Evolutionary conservation across 2,797 vertebrate genomes (phyloP).

Genomic region (Masticophis lateralis): DNA sequence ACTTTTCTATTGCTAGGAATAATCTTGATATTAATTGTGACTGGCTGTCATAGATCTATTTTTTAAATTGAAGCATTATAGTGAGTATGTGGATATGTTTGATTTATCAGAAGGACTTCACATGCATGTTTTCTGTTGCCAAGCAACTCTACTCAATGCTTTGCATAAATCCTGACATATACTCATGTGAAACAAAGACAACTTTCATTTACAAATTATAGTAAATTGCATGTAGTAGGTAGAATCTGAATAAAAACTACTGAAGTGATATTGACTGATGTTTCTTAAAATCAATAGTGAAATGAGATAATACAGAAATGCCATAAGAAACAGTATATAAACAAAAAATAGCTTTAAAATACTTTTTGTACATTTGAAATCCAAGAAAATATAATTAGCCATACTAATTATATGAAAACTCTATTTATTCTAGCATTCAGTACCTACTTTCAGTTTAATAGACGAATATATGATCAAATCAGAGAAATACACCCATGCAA

Average conservation of each 20-base stretch:
- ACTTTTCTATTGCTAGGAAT: neutral
- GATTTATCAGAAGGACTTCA: slow-evolving; percentile 21
- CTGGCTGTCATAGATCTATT: neutral
- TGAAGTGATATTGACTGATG: neutral
- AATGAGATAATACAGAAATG: neutral
- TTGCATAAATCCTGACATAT: slow-evolving; percentile 37
- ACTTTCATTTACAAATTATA: slow-evolving; percentile 21
- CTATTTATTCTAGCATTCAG: neutral
- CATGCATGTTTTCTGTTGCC: slow-evolving; percentile 41
- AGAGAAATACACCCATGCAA: neutral
- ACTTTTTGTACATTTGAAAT: neutral
- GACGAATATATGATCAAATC: neutral
- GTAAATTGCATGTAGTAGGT: slow-evolving; percentile 29
- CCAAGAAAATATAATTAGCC: neutral
- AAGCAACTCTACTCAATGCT: slow-evolving; percentile 43
- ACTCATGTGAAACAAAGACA: slow-evolving; percentile 13
- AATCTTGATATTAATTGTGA: neutral
- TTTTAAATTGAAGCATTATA: slow-evolving; percentile 14
- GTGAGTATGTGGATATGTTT: neutral
- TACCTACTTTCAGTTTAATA: neutral
- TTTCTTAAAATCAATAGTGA: neutral
- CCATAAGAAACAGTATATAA: neutral
- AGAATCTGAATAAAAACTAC: slow-evolving; percentile 14
- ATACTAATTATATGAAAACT: neutral
- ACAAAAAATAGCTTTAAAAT: neutral